Base-by-base conservation (phyloP, 2,797 vertebrate species). In the Falco naumanni region DNA sequence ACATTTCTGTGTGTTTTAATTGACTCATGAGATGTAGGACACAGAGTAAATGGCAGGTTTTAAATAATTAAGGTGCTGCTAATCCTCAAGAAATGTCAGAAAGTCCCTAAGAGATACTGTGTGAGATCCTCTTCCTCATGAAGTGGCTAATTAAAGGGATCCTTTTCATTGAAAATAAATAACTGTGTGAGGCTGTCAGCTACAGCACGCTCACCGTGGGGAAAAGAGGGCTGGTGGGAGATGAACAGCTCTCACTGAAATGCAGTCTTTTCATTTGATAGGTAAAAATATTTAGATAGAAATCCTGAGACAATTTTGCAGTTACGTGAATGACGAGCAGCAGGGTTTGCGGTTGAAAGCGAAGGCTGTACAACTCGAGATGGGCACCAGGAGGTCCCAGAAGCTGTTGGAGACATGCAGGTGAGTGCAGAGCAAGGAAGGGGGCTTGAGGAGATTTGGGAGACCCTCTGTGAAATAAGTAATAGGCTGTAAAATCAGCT, bases 71-170 rank as follows among this genome's bases (percentile, higher is more conserved):
- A 96, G 92, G 72, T 21, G 74, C 47, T 66, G 74, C 75, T 96
- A 94, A 95, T 97, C 95, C 85, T 64, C 69, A 28, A 94, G 92
- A 97, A 97, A 97, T 92, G 94, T 93, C 93, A 97, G 81, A 60
- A 92, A 88, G 56, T 77, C 79, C 87, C 83, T 76, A n/a, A 89
- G 87, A 80, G 87, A 47, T 79, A 51, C 86, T 59, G 3, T 41
- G 16, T 84, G 89, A 85, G 65, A 54, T 69, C 72, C 64, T 65
- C 57, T 56, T 78, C 48, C 59, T 64, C 63, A 82, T 39, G 59
- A 50, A 51, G 33, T 9, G 72, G 87, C 74, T 91, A 89, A 95
- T 85, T n/a, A 68, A 87, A 69, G 33, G 64, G 31, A 43, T 53
- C 19, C 34, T 89, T 68, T 60, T 61, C n/a, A 19, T 8, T 34